These are phyloP conservation scores for Sturnus vulgaris DNA, from an alignment of 2,113 vertebrate genomes.

Conservation along the genomic window DNA sequence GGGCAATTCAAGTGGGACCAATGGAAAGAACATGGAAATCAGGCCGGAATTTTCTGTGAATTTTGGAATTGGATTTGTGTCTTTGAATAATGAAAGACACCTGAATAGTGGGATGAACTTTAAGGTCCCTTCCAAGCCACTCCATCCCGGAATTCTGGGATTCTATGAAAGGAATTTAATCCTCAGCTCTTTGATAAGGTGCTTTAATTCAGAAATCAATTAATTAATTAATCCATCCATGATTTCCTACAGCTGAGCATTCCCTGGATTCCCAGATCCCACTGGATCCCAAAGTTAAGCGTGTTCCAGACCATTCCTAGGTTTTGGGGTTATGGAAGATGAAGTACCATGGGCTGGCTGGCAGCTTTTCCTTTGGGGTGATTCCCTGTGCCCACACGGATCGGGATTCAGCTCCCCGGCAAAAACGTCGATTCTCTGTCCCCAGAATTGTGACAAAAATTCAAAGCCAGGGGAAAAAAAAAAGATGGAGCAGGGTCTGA, in stretches of 20 bases:
- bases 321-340: rapidly evolving
- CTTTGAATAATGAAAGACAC: rapidly evolving
- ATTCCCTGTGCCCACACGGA: not conserved
- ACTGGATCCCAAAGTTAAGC: not conserved
- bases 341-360: not conserved
- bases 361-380: not conserved
- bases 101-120: rapidly evolving
- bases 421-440: not conserved
- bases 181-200: not conserved
- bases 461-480: not conserved
- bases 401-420: rapidly evolving
- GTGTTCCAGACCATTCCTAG: not conserved
- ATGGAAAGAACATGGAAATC: rapidly evolving
- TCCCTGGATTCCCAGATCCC: not conserved
- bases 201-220: not conserved
- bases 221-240: not conserved
- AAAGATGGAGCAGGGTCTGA: not conserved
- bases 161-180: rapidly evolving
- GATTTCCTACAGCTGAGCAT: not conserved
- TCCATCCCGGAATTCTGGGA: not conserved
- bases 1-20: not conserved
- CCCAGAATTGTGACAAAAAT: not conserved
- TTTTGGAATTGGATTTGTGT: not conserved
- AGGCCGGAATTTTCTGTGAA: not conserved
- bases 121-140: not conserved